Conservation (phyloP, 2,888 invertebrate species). For the Stenotaenia linearis region DNA sequence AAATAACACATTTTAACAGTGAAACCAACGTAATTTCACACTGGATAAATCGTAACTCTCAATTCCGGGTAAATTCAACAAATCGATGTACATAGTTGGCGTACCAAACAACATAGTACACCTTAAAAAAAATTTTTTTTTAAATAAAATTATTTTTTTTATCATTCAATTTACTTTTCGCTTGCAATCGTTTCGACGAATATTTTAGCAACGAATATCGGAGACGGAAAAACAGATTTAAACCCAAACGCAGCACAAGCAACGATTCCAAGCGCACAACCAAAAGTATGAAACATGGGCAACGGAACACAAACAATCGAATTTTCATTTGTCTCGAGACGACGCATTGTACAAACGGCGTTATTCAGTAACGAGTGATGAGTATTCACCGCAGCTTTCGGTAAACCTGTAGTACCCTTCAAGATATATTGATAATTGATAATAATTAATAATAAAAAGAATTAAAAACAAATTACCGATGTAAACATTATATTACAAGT, state of each 20-base stretch:
- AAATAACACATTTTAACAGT: too few species aligned
- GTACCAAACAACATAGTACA: conserved; percentile 69
- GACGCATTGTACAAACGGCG: neutral
- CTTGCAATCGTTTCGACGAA: neutral
- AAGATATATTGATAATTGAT: neutral
- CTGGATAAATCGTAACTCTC: conserved; percentile 39
- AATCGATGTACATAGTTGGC: conserved; percentile 79
- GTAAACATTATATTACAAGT: neutral
- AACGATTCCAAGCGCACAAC: neutral
- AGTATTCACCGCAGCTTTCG: neutral
- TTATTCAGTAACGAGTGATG: neutral
- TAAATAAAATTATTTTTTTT: conserved; percentile 21
- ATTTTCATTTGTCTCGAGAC: neutral
- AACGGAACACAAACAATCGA: neutral
- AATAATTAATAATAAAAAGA: neutral
- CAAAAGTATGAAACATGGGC: neutral
- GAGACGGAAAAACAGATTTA: neutral
- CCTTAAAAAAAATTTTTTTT: conserved; percentile 48
- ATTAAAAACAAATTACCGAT: neutral
- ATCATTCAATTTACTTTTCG: conserved; percentile 1
- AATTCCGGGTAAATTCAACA: conserved; percentile 55
- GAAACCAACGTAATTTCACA: neutral
- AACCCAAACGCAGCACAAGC: neutral
- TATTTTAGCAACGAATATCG: neutral
- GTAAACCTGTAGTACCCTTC: neutral